Percentiles rank a stretch among this genome's conserved stretches.
Evolutionary conservation across 2,797 vertebrate genomes (phyloP).

Genomic region (Bryconaethiops microstoma): DNA sequence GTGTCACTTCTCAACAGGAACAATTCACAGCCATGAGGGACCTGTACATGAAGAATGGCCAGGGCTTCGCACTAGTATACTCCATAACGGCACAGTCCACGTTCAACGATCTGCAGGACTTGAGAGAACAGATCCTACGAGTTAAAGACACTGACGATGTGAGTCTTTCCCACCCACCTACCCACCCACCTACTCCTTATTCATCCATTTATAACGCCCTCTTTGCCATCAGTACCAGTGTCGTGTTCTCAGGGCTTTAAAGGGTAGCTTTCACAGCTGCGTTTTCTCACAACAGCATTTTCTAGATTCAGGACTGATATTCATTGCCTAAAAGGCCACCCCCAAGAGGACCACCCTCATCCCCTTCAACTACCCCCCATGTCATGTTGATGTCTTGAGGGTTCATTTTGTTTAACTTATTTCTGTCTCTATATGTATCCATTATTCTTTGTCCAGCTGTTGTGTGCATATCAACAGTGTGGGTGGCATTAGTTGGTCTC

Average conservation of each 20-base stretch:
- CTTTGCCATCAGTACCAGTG: not conserved
- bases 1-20: constrained; percentile 73
- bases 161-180: constrained; percentile 57
- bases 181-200: not conserved
- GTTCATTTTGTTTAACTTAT: constrained; percentile 11
- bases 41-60: constrained; percentile 91
- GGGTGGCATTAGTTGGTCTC: constrained; percentile 1
- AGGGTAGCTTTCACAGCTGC: not conserved
- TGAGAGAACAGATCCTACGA: constrained; percentile 89
- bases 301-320: not conserved
- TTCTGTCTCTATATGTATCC: not conserved
- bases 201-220: constrained; percentile 1
- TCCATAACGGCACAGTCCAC: constrained; percentile 91
- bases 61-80: constrained; percentile 91
- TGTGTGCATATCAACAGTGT: constrained; percentile 5
- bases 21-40: constrained; percentile 92
- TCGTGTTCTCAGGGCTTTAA: not conserved
- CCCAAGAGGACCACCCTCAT: not conserved
- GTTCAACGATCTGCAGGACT: constrained; percentile 89
- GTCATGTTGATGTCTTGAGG: not conserved
- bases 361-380: not conserved
- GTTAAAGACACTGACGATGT: constrained; percentile 92
- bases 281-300: not conserved
- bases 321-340: not conserved
- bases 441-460: not conserved